These are phyloP conservation scores for Garra rufa DNA, from an alignment of 2,113 vertebrate species.

Conservation along the genomic window DNA sequence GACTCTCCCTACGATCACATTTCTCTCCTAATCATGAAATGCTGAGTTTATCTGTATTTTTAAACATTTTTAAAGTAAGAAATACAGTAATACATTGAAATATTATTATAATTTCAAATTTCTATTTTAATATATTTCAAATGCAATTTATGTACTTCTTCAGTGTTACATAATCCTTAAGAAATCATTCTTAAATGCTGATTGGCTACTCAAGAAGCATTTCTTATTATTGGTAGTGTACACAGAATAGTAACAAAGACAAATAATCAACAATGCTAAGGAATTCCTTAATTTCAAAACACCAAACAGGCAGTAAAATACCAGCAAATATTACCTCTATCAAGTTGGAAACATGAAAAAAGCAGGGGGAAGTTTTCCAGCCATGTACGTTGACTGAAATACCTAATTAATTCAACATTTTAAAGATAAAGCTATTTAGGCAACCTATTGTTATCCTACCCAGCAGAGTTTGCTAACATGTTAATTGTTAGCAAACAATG, in stretches of 20 bases:
- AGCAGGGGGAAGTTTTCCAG: not conserved
- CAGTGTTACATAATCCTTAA: too few species aligned
- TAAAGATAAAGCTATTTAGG: not conserved
- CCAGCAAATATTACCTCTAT: not conserved
- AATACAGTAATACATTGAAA: not conserved
- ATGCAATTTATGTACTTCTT: too few species aligned
- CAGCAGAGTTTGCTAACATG: not conserved
- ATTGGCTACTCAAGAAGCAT: too few species aligned
- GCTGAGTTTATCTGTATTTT: not conserved
- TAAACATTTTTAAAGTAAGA: not conserved
- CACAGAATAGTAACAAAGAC: too few species aligned
- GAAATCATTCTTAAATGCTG: too few species aligned
- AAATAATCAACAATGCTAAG: not conserved
- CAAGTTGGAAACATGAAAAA: not conserved
- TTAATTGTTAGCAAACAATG: slow-evolving; percentile 5
- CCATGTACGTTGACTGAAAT: not conserved
- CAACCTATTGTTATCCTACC: not conserved
- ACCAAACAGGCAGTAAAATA: not conserved
- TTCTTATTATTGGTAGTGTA: too few species aligned
- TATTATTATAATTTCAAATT: not conserved
- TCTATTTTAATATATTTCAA: too few species aligned
- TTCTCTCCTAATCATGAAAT: not conserved
- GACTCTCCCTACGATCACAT: not conserved
- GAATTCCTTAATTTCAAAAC: not conserved
- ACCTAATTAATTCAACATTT: not conserved